Evolutionary conservation across 1,140 invertebrate genomes (phyloP), one percentile per base, ranked within the genome.

Genomic region (Dendroctonus valens): DNA sequence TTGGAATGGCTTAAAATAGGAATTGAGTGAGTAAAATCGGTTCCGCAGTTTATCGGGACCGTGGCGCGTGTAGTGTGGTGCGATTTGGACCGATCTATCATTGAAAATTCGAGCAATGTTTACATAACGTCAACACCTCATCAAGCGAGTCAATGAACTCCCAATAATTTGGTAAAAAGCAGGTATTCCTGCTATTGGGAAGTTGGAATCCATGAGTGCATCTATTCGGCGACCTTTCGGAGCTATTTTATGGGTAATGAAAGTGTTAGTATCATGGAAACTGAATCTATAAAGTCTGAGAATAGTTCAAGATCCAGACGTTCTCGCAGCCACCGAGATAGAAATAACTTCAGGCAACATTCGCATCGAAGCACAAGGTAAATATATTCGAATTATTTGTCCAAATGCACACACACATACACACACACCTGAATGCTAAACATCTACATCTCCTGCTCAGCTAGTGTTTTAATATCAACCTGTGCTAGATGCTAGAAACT

Each of bases 241-340:
- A 44, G 58, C 42, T 9, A 41, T 67, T 67, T 66, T 68, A 78
- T 79, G 75, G 76, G 76, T 68, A 78, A 76, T 75, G 77, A 78
- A 70, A 78, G 73, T 71, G 74, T 70, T 52, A 72, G 70, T 73
- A 75, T 76, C 69, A 86, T 86, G 84, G 84, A 86, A 78, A 86
- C 84, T 67, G 84, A 86, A 76, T 85, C 84, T 58, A 83, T 86
- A 70, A 81, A 84, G 70, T 86, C 84, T 41, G 84, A 86, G 72
- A 79, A 84, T 67, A 85, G 84, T 76, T 82, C 83, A 69, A 79
- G 83, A 67, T 85, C 84, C 41, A 78, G 83, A 74, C 76, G 84
- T 41, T 85, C 84, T 65, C 75, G 79, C 51, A 77, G 77, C 54
- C 83, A 85, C 51, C 72, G 83, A 60, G 83, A 85, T 68, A 71